These are phyloP conservation scores for Macaria liturata DNA, from an alignment of 2,888 invertebrate genomes.

Conservation along the genomic window DNA sequence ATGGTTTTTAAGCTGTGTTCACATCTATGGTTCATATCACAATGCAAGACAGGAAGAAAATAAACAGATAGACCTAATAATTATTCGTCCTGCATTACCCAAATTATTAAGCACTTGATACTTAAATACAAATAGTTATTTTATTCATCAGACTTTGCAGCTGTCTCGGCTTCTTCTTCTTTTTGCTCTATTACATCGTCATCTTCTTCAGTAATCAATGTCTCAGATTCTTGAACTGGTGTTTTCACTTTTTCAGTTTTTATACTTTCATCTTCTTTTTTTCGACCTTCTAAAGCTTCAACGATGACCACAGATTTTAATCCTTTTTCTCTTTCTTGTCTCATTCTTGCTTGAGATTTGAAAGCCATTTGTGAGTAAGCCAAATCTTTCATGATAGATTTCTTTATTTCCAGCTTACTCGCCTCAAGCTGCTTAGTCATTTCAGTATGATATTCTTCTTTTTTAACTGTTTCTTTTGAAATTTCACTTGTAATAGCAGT, in stretches of 20 bases:
- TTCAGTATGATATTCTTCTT: constrained; percentile 48
- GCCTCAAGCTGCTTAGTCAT: constrained; percentile 56
- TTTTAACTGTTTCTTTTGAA: constrained; percentile 36
- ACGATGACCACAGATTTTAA: constrained; percentile 40
- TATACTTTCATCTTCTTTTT: constrained; percentile 27
- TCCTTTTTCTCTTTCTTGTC: constrained; percentile 24
- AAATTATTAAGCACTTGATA: too few relatives aligned
- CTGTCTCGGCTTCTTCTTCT: not conserved
- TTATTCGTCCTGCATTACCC: too few relatives aligned
- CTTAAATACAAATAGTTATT: too few relatives aligned
- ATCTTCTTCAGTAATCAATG: not conserved
- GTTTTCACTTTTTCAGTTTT: not conserved
- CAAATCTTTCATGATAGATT: constrained; percentile 69
- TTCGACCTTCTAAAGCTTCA: constrained; percentile 11
- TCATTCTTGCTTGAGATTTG: constrained; percentile 44
- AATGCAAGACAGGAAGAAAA: too few relatives aligned
- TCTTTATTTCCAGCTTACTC: constrained; percentile 67
- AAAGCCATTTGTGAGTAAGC: constrained; percentile 55
- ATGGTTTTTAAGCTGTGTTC: too few relatives aligned
- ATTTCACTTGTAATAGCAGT: constrained; percentile 55
- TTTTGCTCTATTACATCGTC: not conserved
- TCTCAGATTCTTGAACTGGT: not conserved
- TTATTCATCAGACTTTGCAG: too few relatives aligned
- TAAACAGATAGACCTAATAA: too few relatives aligned
- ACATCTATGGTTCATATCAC: too few relatives aligned